Conservation (phyloP, 2,113 vertebrate genomes). For the Atherinomorus stipes region DNA sequence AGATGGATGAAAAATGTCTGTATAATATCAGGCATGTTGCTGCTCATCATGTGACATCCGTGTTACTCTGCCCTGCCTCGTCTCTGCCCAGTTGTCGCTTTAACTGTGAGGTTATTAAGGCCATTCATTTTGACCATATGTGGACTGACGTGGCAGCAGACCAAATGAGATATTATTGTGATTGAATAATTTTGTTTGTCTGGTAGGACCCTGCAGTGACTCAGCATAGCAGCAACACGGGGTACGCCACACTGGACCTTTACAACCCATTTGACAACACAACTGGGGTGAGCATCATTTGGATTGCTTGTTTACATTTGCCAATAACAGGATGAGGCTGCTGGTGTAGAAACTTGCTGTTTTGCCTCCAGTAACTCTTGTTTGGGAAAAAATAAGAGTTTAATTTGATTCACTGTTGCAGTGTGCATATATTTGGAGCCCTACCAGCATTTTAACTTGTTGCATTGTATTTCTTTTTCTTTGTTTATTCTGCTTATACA, state of each 20-base stretch:
- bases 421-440: too few relatives aligned
- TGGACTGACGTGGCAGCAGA: background rate
- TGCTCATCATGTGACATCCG: constrained; percentile 71
- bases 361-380: background rate
- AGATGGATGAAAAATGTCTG: background rate
- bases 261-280: constrained; percentile 93
- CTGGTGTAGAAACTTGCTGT: background rate
- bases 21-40: constrained; percentile 55
- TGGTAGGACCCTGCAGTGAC: constrained; percentile 89
- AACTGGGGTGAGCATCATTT: constrained; percentile 78
- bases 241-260: constrained; percentile 89
- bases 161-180: background rate
- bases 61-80: background rate
- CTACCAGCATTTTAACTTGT: too few relatives aligned
- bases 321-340: background rate
- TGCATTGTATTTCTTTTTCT: too few relatives aligned
- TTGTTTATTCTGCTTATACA: too few relatives aligned
- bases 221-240: constrained; percentile 86
- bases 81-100: constrained; percentile 30
- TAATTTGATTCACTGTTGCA: too few relatives aligned
- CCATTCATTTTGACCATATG: background rate
- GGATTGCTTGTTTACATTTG: background rate
- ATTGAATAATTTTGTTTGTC: constrained; percentile 2
- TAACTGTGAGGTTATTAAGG: background rate
- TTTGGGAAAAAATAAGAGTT: too few relatives aligned